Evolutionary conservation across 2,888 invertebrate genomes (phyloP).

Genomic region (Aphodius granarius): DNA sequence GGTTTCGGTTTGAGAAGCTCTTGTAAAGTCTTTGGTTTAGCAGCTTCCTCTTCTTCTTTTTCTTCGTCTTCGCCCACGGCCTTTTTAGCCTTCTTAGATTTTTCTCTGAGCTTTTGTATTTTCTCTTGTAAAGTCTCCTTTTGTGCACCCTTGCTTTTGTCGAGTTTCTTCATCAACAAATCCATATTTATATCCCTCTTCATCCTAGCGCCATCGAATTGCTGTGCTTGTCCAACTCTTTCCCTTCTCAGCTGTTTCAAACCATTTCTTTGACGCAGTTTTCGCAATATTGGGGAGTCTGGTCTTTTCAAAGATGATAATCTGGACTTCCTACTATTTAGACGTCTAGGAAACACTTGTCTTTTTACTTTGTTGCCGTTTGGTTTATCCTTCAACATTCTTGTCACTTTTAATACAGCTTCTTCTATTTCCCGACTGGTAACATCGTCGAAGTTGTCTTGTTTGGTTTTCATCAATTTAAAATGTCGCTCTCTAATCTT

Average conservation of each 20-base stretch:
- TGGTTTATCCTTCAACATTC: constrained; percentile 28
- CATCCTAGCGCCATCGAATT: background rate
- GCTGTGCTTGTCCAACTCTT: background rate
- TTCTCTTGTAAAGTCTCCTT: background rate
- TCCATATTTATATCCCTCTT: constrained; percentile 45
- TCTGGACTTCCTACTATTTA: background rate
- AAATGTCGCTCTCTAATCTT: background rate
- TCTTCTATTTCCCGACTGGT: constrained; percentile 44
- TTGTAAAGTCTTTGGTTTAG: constrained; percentile 2
- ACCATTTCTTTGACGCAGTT: background rate
- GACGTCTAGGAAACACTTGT: background rate
- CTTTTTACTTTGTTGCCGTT: constrained; percentile 3
- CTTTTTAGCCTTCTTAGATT: background rate
- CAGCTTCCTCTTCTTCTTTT: background rate
- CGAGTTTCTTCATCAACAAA: constrained; percentile 24
- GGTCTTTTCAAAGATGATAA: background rate
- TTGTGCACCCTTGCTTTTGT: background rate
- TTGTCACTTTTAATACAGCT: constrained; percentile 40
- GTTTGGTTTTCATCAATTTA: background rate
- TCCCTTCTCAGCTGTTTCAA: background rate
- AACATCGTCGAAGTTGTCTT: constrained; percentile 27
- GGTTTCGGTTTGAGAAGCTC: background rate
- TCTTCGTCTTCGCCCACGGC: background rate
- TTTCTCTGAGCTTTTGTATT: background rate
- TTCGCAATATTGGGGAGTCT: background rate